These are phyloP conservation scores for Bujurquina vittata DNA, from an alignment of 2,113 vertebrate species.

Conservation along the genomic window DNA sequence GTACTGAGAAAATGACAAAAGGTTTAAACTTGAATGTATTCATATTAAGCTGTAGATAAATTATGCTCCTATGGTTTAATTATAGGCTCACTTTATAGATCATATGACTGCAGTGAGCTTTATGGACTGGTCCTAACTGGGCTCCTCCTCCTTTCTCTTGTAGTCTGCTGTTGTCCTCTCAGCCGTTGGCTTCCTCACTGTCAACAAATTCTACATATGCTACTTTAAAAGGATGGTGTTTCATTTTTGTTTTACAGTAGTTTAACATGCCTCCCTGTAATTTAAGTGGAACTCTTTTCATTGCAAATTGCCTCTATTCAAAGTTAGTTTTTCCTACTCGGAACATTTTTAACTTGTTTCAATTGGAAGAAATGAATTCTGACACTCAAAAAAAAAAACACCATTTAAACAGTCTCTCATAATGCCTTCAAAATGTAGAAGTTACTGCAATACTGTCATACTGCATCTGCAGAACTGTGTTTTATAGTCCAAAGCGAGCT, in stretches of 20 bases:
- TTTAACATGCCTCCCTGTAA: slow-evolving; percentile 5
- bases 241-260: slow-evolving; percentile 26
- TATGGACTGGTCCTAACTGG: slow-evolving; percentile 47
- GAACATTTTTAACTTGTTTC: not conserved
- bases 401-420: not conserved
- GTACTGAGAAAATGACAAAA: slow-evolving; percentile 11
- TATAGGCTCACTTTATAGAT: not conserved
- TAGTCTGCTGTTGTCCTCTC: slow-evolving; percentile 42
- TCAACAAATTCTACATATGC: slow-evolving; percentile 49
- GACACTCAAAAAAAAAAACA: not conserved
- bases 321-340: not conserved
- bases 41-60: not conserved
- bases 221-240: slow-evolving; percentile 37
- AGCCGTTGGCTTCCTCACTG: slow-evolving; percentile 35
- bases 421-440: not conserved
- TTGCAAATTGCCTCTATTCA: not conserved
- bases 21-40: not conserved
- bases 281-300: not conserved
- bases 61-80: not conserved
- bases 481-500: not conserved
- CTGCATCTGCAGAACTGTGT: not conserved
- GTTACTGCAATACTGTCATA: not conserved
- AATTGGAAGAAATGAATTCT: not conserved
- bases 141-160: slow-evolving; percentile 60
- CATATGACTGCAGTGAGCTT: slow-evolving; percentile 22